Conservation (phyloP, 2,888 invertebrate genomes). For the Diplazon laetatorius region DNA sequence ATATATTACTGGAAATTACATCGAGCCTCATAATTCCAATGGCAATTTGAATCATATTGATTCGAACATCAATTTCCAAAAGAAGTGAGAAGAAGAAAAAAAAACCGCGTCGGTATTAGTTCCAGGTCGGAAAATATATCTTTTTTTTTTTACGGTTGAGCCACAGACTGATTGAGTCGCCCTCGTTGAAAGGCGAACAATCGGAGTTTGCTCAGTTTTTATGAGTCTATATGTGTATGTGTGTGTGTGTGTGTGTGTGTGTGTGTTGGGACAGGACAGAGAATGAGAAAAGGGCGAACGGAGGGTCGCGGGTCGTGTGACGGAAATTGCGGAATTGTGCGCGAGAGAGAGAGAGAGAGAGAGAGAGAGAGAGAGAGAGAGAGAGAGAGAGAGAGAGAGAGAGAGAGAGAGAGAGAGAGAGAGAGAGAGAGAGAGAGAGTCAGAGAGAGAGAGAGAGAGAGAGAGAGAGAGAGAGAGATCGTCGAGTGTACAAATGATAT, state of each 20-base stretch:
- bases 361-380: background rate
- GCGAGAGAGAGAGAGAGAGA: background rate
- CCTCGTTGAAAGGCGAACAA: constrained; percentile 12
- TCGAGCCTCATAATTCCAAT: no score
- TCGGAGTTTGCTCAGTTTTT: constrained; percentile 29
- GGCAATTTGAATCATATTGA: no score
- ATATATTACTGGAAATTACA: no score
- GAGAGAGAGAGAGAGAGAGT: background rate
- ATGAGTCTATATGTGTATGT: background rate
- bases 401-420: constrained; percentile 3
- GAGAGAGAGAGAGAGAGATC: constrained; percentile 28
- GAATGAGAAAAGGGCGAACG: constrained; percentile 20
- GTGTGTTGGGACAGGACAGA: constrained; percentile 9
- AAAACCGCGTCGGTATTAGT: constrained; percentile 4
- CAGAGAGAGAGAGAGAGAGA: background rate
- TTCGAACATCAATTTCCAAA: no score
- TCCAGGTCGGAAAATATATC: constrained; percentile 1
- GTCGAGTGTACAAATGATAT: constrained; percentile 76
- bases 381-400: background rate
- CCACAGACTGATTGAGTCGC: constrained; percentile 32
- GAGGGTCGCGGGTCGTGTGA: constrained; percentile 22
- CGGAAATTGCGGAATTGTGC: constrained; percentile 6
- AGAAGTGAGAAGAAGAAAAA: constrained; percentile 1
- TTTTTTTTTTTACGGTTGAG: constrained; percentile 10
- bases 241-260: background rate